These are phyloP conservation scores for Neelides sp. DNA, from an alignment of 1,140 invertebrate species.

Conservation along the genomic window DNA sequence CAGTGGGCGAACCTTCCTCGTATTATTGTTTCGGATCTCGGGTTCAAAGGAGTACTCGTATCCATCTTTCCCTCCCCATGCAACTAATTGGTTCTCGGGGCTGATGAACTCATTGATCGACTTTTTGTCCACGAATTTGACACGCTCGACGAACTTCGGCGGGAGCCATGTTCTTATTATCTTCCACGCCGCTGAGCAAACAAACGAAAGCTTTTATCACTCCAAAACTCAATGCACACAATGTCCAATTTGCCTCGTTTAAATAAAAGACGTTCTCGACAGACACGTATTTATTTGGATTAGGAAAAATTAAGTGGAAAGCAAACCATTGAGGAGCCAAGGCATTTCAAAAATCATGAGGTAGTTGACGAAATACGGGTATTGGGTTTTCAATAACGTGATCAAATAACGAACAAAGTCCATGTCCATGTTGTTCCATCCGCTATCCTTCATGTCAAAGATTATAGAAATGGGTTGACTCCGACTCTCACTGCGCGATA, in stretches of 20 bases:
- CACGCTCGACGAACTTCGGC: slow-evolving; percentile 72
- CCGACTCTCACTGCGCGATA: slow-evolving; percentile 45
- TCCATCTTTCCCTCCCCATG: slow-evolving; percentile 29
- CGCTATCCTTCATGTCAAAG: slow-evolving; percentile 77
- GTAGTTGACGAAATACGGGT: slow-evolving; percentile 78
- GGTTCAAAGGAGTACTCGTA: slow-evolving; percentile 25
- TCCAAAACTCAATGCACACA: neutral
- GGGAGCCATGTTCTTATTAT: slow-evolving; percentile 79
- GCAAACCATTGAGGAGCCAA: slow-evolving; percentile 75
- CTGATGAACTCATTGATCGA: slow-evolving; percentile 62
- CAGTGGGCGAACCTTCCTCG: neutral
- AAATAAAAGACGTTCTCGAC: neutral
- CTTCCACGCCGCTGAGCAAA: slow-evolving; percentile 68
- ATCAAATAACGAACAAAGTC: slow-evolving; percentile 75
- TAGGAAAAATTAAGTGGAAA: neutral
- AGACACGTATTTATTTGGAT: neutral
- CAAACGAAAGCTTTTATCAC: slow-evolving; percentile 7
- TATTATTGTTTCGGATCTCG: slow-evolving; percentile 7
- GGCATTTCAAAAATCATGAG: slow-evolving; percentile 89
- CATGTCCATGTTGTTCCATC: slow-evolving; percentile 76
- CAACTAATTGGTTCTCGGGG: slow-evolving; percentile 39
- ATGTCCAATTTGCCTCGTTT: neutral
- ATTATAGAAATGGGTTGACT: slow-evolving; percentile 67
- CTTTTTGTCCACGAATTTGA: slow-evolving; percentile 73
- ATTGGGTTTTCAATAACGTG: slow-evolving; percentile 73